A percentile compares a stretch with the other conserved stretches of the same genome.
Conservation (phyloP, 2,888 invertebrate genomes). For the Noctuana brunneofusca region DNA sequence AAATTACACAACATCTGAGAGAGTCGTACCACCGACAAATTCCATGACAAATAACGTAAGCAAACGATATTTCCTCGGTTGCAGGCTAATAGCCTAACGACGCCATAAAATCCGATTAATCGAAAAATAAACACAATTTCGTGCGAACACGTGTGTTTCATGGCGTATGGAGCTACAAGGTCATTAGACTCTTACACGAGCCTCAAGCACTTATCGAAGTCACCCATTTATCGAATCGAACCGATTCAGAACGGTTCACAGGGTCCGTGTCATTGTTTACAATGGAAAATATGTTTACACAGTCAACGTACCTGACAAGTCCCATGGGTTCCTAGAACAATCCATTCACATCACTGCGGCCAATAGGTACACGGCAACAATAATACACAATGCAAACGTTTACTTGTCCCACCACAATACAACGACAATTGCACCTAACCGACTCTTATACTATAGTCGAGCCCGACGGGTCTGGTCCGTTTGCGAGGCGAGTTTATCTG, state of each 20-base stretch:
- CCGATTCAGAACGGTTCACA: background rate
- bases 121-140: conserved; percentile 4
- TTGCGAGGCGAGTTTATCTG: conserved; percentile 61
- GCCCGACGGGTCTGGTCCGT: conserved; percentile 46
- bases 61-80: background rate
- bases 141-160: conserved; percentile 38
- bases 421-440: conserved; percentile 37
- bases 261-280: background rate
- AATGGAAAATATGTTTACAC: background rate
- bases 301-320: conserved; percentile 53
- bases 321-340: conserved; percentile 49
- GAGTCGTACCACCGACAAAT: conserved; percentile 35
- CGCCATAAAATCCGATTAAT: conserved; percentile 13
- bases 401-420: conserved; percentile 8
- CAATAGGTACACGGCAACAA: conserved; percentile 37
- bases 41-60: conserved; percentile 24
- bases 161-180: conserved; percentile 11
- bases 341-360: conserved; percentile 51
- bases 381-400: conserved; percentile 15
- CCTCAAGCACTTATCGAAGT: background rate
- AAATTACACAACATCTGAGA: conserved; percentile 38
- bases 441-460: conserved; percentile 41
- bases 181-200: conserved; percentile 6
- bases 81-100: background rate
- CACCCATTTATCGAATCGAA: background rate